phyloP scores from a whole-genome alignment of 2,888 invertebrate genomes.

The Oligia fasciuncula region DNA sequence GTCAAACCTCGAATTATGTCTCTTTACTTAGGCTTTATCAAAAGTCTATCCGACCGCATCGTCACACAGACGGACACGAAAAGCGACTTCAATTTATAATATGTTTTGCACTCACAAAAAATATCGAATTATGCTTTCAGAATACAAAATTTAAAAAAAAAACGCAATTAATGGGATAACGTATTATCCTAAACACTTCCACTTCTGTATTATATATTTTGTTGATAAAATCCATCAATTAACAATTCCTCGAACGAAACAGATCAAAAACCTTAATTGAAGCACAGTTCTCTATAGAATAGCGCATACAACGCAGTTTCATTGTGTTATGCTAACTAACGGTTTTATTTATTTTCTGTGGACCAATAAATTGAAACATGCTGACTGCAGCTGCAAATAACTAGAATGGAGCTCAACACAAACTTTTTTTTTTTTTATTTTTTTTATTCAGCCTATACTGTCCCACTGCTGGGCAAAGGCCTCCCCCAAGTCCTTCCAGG shows the following conservation, averaged over 20 bases:
- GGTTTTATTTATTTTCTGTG: conserved; percentile 53
- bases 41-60: too few species aligned
- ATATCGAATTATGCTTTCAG: neutral
- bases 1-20: too few species aligned
- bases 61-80: too few species aligned
- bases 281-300: neutral
- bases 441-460: too few species aligned
- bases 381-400: conserved; percentile 58
- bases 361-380: conserved; percentile 57
- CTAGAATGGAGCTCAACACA: conserved; percentile 26
- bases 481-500: too few species aligned
- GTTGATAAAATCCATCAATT: neutral
- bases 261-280: conserved; percentile 40
- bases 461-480: too few species aligned
- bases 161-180: neutral
- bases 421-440: neutral
- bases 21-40: too few species aligned
- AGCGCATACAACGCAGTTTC: conserved; percentile 28
- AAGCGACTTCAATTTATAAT: too few species aligned
- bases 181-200: neutral
- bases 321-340: conserved; percentile 50
- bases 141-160: neutral
- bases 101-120: neutral
- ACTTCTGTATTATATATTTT: neutral
- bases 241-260: conserved; percentile 7